Percentiles rank a stretch among this genome's conserved stretches.
These are phyloP conservation scores for Coenobita brevimanus DNA, from an alignment of 1,140 invertebrate genomes.

Conservation along the genomic window DNA sequence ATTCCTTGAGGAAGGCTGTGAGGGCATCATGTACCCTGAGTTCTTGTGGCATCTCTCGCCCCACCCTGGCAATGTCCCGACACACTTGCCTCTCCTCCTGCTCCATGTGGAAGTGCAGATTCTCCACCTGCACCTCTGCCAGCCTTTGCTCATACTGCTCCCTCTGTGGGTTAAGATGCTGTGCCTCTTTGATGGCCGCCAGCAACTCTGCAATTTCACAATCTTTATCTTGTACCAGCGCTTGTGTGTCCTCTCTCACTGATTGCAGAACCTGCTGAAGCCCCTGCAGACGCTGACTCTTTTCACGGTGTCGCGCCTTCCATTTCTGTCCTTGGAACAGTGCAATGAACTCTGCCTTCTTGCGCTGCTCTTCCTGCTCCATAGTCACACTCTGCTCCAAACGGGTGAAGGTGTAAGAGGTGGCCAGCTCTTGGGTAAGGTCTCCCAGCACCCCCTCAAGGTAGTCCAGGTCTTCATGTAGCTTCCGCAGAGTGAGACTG, in stretches of 20 bases:
- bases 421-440: conserved; percentile 11
- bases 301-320: conserved; percentile 45
- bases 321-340: conserved; percentile 52
- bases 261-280: conserved; percentile 25
- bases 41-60: conserved; percentile 52
- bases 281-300: conserved; percentile 15
- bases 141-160: conserved; percentile 43
- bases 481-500: conserved; percentile 13
- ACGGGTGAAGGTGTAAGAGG: background rate
- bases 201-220: conserved; percentile 40
- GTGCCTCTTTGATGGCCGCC: conserved; percentile 21
- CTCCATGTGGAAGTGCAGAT: conserved; percentile 46
- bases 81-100: conserved; percentile 35
- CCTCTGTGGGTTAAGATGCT: conserved; percentile 34
- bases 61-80: conserved; percentile 42
- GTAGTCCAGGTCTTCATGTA: conserved; percentile 40
- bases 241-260: conserved; percentile 41
- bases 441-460: conserved; percentile 28
- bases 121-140: conserved; percentile 51
- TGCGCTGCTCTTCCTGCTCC: conserved; percentile 37
- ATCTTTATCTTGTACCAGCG: conserved; percentile 34
- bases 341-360: conserved; percentile 53
- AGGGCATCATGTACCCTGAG: conserved; percentile 48
- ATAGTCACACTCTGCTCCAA: conserved; percentile 19
- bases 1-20: conserved; percentile 37